phyloP scores from a whole-genome alignment of 2,113 vertebrate genomes.

The Corvus hawaiiensis region DNA sequence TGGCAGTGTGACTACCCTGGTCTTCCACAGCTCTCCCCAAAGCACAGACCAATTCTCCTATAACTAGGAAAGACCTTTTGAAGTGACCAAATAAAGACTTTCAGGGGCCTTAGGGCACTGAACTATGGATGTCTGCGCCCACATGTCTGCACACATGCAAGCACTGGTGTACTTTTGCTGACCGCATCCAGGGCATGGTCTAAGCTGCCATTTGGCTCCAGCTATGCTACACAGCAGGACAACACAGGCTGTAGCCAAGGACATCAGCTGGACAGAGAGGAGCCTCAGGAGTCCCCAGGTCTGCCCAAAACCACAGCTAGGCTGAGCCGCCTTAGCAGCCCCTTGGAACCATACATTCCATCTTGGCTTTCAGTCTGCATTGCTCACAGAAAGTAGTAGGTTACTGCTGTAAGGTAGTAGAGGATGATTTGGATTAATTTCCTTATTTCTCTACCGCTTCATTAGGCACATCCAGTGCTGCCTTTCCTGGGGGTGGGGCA shows the following conservation, averaged over 20 bases:
- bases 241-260: not conserved
- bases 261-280: not conserved
- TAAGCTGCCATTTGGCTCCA: not conserved
- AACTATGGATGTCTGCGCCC: not conserved
- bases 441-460: not conserved
- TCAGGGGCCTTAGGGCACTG: not conserved
- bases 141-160: rapidly evolving
- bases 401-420: not conserved
- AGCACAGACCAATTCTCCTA: not conserved
- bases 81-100: not conserved
- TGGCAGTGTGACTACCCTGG: not conserved
- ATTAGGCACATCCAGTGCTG: not conserved
- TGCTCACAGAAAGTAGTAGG: not conserved
- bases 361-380: not conserved
- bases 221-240: not conserved
- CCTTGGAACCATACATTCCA: not conserved
- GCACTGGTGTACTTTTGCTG: not conserved
- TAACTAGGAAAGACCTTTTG: not conserved
- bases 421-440: not conserved
- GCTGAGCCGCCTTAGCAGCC: not conserved
- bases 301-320: not conserved
- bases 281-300: not conserved
- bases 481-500: not conserved
- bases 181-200: not conserved
- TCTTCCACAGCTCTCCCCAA: not conserved